Conservation (phyloP, 1,140 invertebrate species). For the Caerostris darwini region DNA sequence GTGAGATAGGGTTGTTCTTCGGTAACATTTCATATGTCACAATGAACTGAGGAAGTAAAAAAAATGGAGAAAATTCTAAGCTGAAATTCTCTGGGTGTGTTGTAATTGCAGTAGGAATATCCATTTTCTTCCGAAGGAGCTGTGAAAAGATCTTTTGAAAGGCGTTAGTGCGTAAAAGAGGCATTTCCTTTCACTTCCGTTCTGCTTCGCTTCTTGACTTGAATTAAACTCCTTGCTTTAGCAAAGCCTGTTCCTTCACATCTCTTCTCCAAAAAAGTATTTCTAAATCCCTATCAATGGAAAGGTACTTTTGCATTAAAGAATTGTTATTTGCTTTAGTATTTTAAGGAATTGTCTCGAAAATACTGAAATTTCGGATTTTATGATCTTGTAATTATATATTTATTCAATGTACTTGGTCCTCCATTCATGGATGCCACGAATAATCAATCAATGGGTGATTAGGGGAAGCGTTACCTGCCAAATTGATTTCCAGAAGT, state of each 20-base stretch:
- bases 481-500: too few relatives aligned
- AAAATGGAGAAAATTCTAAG: neutral
- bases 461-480: too few relatives aligned
- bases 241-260: neutral
- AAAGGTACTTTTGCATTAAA: too few relatives aligned
- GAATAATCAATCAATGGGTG: too few relatives aligned
- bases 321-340: too few relatives aligned
- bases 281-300: neutral
- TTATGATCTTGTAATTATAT: too few relatives aligned
- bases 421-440: too few relatives aligned
- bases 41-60: neutral
- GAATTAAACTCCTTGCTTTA: neutral
- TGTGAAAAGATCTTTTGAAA: neutral
- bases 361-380: too few relatives aligned
- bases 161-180: constrained; percentile 18
- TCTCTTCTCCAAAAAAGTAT: neutral
- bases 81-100: neutral
- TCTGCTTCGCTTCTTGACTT: neutral
- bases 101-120: neutral
- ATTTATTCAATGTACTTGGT: too few relatives aligned
- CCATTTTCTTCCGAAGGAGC: neutral
- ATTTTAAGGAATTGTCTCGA: too few relatives aligned
- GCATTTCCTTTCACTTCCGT: neutral
- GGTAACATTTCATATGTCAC: neutral
- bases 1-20: neutral